Percentiles rank a stretch among this genome's conserved stretches.
These are phyloP conservation scores for Tychaedon coryphoeus DNA, from an alignment of 2,113 vertebrate genomes.

Conservation along the genomic window DNA sequence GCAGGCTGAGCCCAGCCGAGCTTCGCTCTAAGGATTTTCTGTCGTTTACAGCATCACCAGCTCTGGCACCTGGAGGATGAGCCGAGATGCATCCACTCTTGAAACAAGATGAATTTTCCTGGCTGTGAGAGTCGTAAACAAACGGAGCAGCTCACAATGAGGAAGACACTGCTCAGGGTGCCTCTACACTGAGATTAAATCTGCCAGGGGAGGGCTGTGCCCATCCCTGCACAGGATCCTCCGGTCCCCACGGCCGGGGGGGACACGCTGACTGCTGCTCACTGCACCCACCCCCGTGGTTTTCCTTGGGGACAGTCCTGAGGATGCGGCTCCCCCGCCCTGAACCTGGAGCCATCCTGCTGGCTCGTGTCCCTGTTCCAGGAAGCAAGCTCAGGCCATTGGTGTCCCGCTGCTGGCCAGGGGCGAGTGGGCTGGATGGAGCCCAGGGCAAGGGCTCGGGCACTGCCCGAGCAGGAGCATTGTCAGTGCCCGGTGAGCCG, in stretches of 20 bases:
- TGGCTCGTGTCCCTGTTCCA: fast-evolving
- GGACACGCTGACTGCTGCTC: fast-evolving
- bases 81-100: background rate
- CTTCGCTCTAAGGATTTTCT: background rate
- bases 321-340: fast-evolving
- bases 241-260: fast-evolving
- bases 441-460: fast-evolving
- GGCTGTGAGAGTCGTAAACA: background rate
- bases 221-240: background rate
- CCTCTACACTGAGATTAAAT: background rate
- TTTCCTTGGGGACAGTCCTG: background rate
- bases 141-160: background rate
- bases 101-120: background rate
- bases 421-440: fast-evolving
- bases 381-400: fast-evolving
- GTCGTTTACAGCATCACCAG: background rate
- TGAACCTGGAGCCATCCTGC: background rate
- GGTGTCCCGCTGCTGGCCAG: background rate
- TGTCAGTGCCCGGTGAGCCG: background rate
- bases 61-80: background rate
- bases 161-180: background rate
- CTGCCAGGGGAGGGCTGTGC: background rate
- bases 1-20: fast-evolving
- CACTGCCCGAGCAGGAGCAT: fast-evolving
- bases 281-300: fast-evolving